Evolutionary conservation across 2,113 vertebrate species (phyloP).

Genomic region (Lycocorax pyrrhopterus): DNA sequence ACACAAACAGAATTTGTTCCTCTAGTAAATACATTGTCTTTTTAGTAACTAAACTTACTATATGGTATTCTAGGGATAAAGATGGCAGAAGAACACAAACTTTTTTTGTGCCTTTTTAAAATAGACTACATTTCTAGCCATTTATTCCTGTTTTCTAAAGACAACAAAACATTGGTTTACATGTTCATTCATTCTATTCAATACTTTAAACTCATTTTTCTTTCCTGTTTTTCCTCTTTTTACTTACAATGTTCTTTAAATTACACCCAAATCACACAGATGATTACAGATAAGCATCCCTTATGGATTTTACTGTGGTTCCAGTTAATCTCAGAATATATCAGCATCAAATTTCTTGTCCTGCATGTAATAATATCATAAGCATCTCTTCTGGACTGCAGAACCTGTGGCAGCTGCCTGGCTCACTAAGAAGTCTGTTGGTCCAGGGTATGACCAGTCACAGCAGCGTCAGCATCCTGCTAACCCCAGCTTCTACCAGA

Average conservation of each 20-base stretch:
- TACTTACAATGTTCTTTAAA: neutral
- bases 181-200: neutral
- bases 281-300: neutral
- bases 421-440: neutral
- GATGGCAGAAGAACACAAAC: neutral
- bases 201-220: neutral
- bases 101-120: neutral
- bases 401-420: neutral
- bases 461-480: neutral
- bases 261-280: neutral
- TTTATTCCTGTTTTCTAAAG: neutral
- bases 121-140: neutral
- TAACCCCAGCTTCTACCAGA: neutral
- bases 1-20: neutral
- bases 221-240: neutral
- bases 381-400: neutral
- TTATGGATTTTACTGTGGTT: neutral
- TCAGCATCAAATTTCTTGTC: neutral
- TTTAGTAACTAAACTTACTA: neutral
- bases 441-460: neutral
- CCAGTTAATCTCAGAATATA: neutral
- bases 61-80: neutral
- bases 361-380: neutral
- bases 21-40: neutral
- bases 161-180: neutral